phyloP scores from a whole-genome alignment of 1,140 invertebrate species.

The Acromyrmex heyeri region DNA sequence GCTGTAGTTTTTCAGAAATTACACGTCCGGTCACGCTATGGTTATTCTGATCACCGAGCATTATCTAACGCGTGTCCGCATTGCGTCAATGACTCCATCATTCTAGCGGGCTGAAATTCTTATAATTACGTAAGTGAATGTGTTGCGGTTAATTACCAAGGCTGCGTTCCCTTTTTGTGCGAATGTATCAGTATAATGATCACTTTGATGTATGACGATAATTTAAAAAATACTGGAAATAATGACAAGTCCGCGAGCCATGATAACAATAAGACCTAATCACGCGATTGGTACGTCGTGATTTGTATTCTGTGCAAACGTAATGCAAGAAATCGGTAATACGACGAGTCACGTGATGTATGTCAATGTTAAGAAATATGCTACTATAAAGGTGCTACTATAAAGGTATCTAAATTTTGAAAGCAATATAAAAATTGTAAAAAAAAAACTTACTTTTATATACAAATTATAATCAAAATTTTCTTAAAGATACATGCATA shows the following conservation, averaged over 20 bases:
- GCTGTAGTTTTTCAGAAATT: conserved; percentile 71
- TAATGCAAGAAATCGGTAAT: conserved; percentile 50
- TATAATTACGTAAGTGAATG: conserved; percentile 64
- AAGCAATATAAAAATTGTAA: not conserved
- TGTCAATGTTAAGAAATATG: conserved; percentile 16
- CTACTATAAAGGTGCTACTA: not conserved
- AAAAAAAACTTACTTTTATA: not conserved
- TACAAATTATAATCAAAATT: not conserved
- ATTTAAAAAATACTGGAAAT: conserved; percentile 40
- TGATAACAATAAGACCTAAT: conserved; percentile 54
- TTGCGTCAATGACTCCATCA: conserved; percentile 71
- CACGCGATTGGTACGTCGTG: conserved; percentile 58
- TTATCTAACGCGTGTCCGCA: conserved; percentile 69
- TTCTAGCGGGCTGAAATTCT: conserved; percentile 55
- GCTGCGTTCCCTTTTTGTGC: conserved; percentile 17
- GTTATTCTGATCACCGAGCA: conserved; percentile 61
- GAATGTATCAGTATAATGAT: conserved; percentile 2
- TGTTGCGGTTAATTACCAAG: conserved; percentile 67
- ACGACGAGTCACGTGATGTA: conserved; percentile 10
- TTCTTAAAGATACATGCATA: not conserved
- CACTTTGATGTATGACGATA: conserved; percentile 20
- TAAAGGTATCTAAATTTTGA: not conserved
- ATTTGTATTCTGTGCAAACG: conserved; percentile 28
- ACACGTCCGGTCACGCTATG: conserved; percentile 72
- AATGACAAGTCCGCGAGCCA: conserved; percentile 41